Evolutionary conservation across 1,140 invertebrate species (phyloP), one percentile per base, ranked within the genome.

Genomic region (Vollenhovia emeryi): DNA sequence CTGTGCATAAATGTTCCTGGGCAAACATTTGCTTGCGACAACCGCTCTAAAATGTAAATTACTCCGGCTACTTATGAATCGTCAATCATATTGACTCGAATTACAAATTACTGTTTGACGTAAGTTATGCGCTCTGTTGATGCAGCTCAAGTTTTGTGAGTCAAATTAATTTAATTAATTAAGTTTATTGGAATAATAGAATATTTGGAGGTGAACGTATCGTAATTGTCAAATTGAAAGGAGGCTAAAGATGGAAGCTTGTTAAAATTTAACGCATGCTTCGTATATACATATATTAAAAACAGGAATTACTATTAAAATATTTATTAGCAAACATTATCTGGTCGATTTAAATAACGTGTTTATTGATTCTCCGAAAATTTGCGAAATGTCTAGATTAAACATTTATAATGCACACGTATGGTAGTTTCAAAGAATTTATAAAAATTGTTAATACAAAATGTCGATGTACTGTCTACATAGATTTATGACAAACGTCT

Each of bases 401-500:
- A 36, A 62, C 4, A 50, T 59, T 45, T 62, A 13, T 27, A 50
- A 64, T 7, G 9, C 50, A 48, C 33, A 27, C 24, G 43, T 0
- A 1, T 40, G 4, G 21, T n/a, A n/a, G n/a, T n/a, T 0, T 55
- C 5, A 13, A 40, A n/a, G 8, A 30, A 78, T 48, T 64, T 13
- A 27, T 24, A 13, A 33, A 64, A 50, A 48, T 45, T 30, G 4
- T 33, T 27, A n/a, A 60, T 40, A 3, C 1, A 8, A 62, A 84
- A 24, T 27, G 0, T 79, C 6, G n/a, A 27, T 66, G 9, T 45
- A n/a, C 33, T 36, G 24, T 80, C 64, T 71, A 59, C 27, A 24
- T 92, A 96, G 98, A 87, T 99, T 99, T 93, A 98, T 99, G 97
- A 98, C 98, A 27, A 99, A 99, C 93, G 97, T 99, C 82, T 99